Conservation (phyloP, 2,797 vertebrate genomes). For the Triplophysa yarkandensis region DNA sequence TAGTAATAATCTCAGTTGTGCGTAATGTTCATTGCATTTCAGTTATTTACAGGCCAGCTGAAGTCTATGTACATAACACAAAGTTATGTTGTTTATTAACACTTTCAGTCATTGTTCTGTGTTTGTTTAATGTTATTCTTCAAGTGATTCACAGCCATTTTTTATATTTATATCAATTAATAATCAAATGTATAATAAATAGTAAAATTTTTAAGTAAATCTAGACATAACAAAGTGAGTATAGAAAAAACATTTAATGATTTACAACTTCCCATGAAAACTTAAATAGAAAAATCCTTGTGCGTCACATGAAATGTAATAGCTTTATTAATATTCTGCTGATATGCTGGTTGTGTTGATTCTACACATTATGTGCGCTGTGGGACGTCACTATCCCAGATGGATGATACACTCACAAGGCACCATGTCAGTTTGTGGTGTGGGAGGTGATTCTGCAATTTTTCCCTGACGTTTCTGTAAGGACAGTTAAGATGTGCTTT, state of each 20-base stretch:
- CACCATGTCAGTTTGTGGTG: constrained; percentile 1
- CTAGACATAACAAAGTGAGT: no score
- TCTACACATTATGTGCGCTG: neutral
- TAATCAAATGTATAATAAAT: no score
- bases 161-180: no score
- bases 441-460: constrained; percentile 35
- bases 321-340: constrained; percentile 19
- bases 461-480: constrained; percentile 25
- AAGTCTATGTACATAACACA: neutral
- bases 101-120: constrained; percentile 34
- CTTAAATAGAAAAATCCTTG: no score
- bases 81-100: neutral
- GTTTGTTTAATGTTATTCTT: constrained; percentile 29
- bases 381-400: constrained; percentile 15
- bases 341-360: constrained; percentile 1
- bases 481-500: constrained; percentile 15
- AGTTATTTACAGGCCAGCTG: neutral
- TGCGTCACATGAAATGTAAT: neutral
- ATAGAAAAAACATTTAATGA: no score
- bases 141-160: constrained; percentile 1
- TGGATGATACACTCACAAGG: constrained; percentile 33
- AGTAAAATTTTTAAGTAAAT: no score
- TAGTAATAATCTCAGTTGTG: constrained; percentile 12
- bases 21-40: constrained; percentile 22
- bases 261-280: no score